Conservation (phyloP, 2,113 vertebrate genomes). For the Erythrolamprus reginae region DNA sequence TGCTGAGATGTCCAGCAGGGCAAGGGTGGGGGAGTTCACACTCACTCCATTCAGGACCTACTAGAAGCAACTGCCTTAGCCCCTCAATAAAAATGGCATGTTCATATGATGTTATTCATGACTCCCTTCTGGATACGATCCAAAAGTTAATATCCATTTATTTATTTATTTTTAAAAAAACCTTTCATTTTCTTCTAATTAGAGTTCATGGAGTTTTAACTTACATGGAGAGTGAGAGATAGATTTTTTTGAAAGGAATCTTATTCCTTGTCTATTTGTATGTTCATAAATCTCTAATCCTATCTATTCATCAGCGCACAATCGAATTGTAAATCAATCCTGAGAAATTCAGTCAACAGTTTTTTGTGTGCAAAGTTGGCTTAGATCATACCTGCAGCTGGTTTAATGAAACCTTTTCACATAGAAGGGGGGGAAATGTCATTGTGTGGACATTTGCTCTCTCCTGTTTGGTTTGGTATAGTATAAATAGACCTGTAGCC, state of each 20-base stretch:
- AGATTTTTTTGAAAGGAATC: neutral
- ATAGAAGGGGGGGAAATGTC: neutral
- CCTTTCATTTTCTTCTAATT: neutral
- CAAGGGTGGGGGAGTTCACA: neutral
- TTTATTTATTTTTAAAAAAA: neutral
- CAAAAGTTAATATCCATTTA: neutral
- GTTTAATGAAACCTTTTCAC: conserved; percentile 18
- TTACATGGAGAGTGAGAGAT: neutral
- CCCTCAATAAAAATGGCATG: neutral
- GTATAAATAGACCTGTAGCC: conserved; percentile 5
- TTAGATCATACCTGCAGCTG: conserved; percentile 26
- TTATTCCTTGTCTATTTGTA: neutral
- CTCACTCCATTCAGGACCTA: neutral
- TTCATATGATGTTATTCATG: neutral
- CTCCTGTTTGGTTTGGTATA: neutral
- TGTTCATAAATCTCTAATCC: neutral
- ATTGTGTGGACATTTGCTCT: conserved; percentile 3
- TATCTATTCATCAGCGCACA: neutral
- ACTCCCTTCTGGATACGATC: neutral
- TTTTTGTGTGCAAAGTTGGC: conserved; percentile 10
- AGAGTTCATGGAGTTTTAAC: neutral
- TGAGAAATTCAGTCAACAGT: conserved; percentile 16
- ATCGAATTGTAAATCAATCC: conserved; percentile 19
- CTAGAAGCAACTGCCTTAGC: neutral
- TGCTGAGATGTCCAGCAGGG: neutral